A percentile compares a stretch with the other conserved stretches of the same genome.
These are phyloP conservation scores for Polyploca ridens DNA, from an alignment of 2,888 invertebrate species.

Conservation along the genomic window DNA sequence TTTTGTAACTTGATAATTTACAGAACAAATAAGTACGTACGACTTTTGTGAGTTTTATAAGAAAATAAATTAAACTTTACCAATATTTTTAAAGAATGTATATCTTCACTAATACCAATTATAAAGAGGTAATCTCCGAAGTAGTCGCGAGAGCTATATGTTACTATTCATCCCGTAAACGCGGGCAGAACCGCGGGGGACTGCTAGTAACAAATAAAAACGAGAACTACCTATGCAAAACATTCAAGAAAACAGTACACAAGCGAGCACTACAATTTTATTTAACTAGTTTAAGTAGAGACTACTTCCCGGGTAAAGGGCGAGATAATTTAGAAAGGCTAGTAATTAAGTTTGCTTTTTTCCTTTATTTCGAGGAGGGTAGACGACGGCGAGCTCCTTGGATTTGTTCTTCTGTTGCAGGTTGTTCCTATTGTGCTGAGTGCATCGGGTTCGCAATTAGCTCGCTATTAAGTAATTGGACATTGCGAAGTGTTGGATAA, in stretches of 20 bases:
- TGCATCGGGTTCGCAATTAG: background rate
- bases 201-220: background rate
- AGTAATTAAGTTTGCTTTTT: conserved; percentile 5
- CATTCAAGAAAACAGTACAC: background rate
- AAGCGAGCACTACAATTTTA: background rate
- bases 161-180: too few species aligned
- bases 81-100: too few species aligned
- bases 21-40: too few species aligned
- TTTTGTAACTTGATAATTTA: too few species aligned
- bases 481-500: background rate
- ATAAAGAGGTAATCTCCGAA: too few species aligned
- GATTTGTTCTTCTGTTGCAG: background rate
- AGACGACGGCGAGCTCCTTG: background rate
- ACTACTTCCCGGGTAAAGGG: background rate
- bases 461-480: background rate
- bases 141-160: too few species aligned
- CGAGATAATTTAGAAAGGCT: conserved; percentile 1
- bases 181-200: too few species aligned
- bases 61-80: too few species aligned
- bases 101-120: too few species aligned
- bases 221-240: background rate
- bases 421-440: background rate
- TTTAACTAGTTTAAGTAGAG: conserved; percentile 2
- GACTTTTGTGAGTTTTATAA: too few species aligned
- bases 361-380: background rate